A percentile compares a stretch with the other conserved stretches of the same genome.
Evolutionary conservation across 2,888 invertebrate genomes (phyloP).

Genomic region (Parnassius smintheus): DNA sequence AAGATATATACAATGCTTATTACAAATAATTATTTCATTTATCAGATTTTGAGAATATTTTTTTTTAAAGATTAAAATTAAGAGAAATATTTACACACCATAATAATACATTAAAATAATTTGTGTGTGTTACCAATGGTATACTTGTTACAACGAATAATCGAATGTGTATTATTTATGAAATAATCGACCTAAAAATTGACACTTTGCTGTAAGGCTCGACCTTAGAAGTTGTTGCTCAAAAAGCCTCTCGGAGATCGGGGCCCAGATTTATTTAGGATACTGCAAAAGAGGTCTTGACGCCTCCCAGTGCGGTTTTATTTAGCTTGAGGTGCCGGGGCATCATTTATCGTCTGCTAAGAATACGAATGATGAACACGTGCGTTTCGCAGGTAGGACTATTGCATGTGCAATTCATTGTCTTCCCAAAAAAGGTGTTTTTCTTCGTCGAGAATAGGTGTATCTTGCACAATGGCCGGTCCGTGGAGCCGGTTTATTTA

Average conservation of each 20-base stretch:
- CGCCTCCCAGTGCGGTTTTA: conserved; percentile 41
- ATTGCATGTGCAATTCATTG: conserved; percentile 74
- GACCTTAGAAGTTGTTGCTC: conserved; percentile 47
- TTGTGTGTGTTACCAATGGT: no score
- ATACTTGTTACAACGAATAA: no score
- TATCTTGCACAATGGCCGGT: conserved; percentile 71
- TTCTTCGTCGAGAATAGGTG: conserved; percentile 61
- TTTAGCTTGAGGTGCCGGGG: conserved; percentile 45
- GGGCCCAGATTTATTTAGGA: conserved; percentile 46
- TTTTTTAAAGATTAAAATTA: no score
- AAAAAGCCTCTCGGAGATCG: conserved; percentile 56
- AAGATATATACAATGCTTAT: no score
- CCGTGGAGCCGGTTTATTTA: conserved; percentile 44
- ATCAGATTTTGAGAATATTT: no score
- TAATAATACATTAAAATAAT: no score
- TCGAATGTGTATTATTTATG: conserved; percentile 30
- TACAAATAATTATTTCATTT: no score
- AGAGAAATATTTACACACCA: no score
- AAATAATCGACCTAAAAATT: conserved; percentile 50
- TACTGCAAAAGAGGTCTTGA: conserved; percentile 48
- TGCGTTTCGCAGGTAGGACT: conserved; percentile 73
- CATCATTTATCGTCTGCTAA: conserved; percentile 51
- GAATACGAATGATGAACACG: conserved; percentile 75
- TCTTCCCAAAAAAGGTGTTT: conserved; percentile 62
- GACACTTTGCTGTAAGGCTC: conserved; percentile 48